Conservation (phyloP, 2,888 invertebrate species). For the Chydorus sphaericus region DNA sequence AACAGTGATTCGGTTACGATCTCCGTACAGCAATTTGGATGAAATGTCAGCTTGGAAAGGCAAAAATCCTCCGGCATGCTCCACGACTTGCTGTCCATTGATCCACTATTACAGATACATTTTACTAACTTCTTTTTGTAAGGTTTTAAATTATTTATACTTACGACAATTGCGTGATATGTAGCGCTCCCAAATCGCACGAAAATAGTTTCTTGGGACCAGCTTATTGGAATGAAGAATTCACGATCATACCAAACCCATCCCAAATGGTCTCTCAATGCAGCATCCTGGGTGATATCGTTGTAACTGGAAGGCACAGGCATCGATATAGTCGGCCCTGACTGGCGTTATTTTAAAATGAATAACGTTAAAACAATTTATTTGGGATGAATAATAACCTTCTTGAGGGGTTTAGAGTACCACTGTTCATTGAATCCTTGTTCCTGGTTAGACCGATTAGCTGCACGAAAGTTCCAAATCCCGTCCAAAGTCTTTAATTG, state of each 20-base stretch:
- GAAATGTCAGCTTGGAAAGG: constrained; percentile 85
- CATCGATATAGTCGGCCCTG: constrained; percentile 62
- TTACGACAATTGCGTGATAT: constrained; percentile 77
- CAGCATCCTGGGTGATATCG: constrained; percentile 68
- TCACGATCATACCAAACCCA: constrained; percentile 88
- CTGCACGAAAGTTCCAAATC: constrained; percentile 36
- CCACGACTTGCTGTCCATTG: constrained; percentile 62
- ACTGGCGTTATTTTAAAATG: constrained; percentile 19
- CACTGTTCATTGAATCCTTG: constrained; percentile 32
- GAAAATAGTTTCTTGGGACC: constrained; percentile 55
- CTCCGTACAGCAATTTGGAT: constrained; percentile 38
- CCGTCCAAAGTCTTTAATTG: constrained; percentile 34
- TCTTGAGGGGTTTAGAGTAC: constrained; percentile 28
- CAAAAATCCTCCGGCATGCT: constrained; percentile 87
- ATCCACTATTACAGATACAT: constrained; percentile 55
- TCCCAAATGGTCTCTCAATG: constrained; percentile 79
- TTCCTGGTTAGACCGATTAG: constrained; percentile 28
- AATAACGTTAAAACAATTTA: background rate
- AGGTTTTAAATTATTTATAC: background rate
- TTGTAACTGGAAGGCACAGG: constrained; percentile 94
- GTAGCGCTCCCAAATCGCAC: constrained; percentile 84
- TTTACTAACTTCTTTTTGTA: background rate
- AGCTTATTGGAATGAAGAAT: constrained; percentile 63
- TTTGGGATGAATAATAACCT: constrained; percentile 13
- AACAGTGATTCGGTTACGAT: constrained; percentile 67